Evolutionary conservation across 2,888 invertebrate genomes (phyloP), one percentile per base, ranked within the genome.

Genomic region (Drosophila pegasa): DNA sequence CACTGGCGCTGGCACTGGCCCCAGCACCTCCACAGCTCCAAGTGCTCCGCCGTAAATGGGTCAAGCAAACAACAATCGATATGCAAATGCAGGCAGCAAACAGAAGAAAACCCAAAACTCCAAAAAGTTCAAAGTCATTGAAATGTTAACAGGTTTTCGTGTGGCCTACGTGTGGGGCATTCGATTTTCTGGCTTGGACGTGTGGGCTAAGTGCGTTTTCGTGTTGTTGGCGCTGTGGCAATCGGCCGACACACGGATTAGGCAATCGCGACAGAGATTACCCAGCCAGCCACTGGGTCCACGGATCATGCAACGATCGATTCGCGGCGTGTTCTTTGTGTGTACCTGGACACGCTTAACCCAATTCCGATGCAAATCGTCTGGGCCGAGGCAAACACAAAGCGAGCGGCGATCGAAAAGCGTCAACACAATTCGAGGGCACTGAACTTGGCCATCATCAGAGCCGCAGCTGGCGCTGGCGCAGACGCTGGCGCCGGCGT

Each of bases 71-170:
- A 84, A 75, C 76, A 82, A 73, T 80, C 70, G 69, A 85, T 76
- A 84, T 88, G 87, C 72, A 57, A 79, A 86, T 72, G 77, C 68
- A 59, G 66, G 63, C 60, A 73, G 16, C 51, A 52, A 66, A 62
- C 61, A 60, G n/a, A 48, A 57, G 41, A 54, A 57, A 68, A 63
- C n/a, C n/a, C 5, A 35, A 37, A 8, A 22, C n/a, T 14, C 27
- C 48, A 48, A 48, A 77, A 81, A 87, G 87, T 84, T 84, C 88
- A 86, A 84, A 84, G 88, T 84, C 88, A 88, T 88, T 80, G 87
- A 86, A 82, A 74, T 62, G 74, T 74, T 79, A 84, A 80, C 84
- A 75, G 87, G 88, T 82, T 84, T 88, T 61, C 71, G 68, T 20
- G 47, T 59, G 56, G 64, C 7, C 56, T 71, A 87, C 83, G 88